phyloP scores from a whole-genome alignment of 2,888 invertebrate genomes.

The Tenodera sinensis region DNA sequence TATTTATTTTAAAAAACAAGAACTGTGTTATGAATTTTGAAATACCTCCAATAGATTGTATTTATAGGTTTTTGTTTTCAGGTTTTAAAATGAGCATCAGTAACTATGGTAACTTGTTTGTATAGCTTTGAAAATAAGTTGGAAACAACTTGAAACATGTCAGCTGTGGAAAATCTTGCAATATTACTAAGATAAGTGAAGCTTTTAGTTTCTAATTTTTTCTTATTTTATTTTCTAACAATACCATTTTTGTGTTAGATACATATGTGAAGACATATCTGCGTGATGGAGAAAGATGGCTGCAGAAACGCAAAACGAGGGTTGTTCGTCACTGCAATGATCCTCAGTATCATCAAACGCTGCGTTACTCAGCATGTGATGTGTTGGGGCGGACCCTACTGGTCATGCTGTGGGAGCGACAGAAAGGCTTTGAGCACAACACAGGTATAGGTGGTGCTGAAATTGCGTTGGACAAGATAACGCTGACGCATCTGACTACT shows the following conservation, averaged over 20 bases:
- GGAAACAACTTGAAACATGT: too few species aligned
- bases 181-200: too few species aligned
- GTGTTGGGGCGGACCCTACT: conserved; percentile 66
- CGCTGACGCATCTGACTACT: conserved; percentile 73
- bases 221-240: too few species aligned
- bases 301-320: conserved; percentile 88
- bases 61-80: too few species aligned
- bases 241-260: conserved; percentile 50
- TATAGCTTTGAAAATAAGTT: too few species aligned
- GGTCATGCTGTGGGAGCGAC: conserved; percentile 90
- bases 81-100: too few species aligned
- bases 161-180: too few species aligned
- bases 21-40: too few species aligned
- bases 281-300: conserved; percentile 81
- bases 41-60: too few species aligned
- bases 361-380: conserved; percentile 66
- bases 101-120: too few species aligned
- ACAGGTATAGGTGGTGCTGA: conserved; percentile 77
- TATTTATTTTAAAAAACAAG: too few species aligned
- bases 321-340: conserved; percentile 77
- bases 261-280: conserved; percentile 93
- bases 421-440: conserved; percentile 84
- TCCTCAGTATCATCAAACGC: conserved; percentile 83
- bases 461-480: conserved; percentile 76
- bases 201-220: too few species aligned